Percentiles rank a stretch among this genome's conserved stretches.
Conservation (phyloP, 2,797 vertebrate species). For the Coranthus polyacanthus region DNA sequence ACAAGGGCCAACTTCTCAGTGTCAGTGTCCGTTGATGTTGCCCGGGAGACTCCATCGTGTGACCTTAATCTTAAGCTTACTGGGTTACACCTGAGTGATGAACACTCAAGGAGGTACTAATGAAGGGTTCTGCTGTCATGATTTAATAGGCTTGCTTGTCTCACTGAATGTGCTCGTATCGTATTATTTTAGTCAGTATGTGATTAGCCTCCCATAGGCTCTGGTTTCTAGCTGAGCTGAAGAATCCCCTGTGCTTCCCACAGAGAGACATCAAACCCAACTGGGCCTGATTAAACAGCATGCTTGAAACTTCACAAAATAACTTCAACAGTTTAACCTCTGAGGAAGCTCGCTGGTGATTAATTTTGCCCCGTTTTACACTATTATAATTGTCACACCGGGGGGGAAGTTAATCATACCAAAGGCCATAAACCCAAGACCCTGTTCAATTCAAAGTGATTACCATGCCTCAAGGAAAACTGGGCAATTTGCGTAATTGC, state of each 20-base stretch:
- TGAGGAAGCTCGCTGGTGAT: conserved; percentile 50
- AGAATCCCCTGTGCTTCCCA: conserved; percentile 40
- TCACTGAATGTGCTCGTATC: conserved; percentile 38
- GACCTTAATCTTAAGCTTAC: conserved; percentile 34
- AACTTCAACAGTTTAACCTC: conserved; percentile 69
- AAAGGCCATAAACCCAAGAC: conserved; percentile 44
- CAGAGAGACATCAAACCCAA: conserved; percentile 57
- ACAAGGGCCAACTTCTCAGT: conserved; percentile 5
- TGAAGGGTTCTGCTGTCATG: conserved; percentile 47
- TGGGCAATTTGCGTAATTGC: conserved; percentile 50
- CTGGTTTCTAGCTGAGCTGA: conserved; percentile 34
- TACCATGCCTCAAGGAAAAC: conserved; percentile 48
- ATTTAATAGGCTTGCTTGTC: conserved; percentile 48
- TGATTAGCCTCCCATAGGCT: conserved; percentile 58
- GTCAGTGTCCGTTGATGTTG: conserved; percentile 20
- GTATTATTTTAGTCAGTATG: conserved; percentile 55
- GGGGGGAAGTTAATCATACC: conserved; percentile 35
- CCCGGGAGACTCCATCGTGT: conserved; percentile 31
- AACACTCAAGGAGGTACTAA: conserved; percentile 37
- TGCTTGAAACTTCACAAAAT: conserved; percentile 64
- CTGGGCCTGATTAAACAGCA: conserved; percentile 55
- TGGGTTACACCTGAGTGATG: conserved; percentile 36
- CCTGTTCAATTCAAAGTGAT: conserved; percentile 43
- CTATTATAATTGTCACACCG: conserved; percentile 60
- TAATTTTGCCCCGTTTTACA: conserved; percentile 44